Base-by-base conservation (phyloP, 2,888 invertebrate species). In the Tillus elongatus region DNA sequence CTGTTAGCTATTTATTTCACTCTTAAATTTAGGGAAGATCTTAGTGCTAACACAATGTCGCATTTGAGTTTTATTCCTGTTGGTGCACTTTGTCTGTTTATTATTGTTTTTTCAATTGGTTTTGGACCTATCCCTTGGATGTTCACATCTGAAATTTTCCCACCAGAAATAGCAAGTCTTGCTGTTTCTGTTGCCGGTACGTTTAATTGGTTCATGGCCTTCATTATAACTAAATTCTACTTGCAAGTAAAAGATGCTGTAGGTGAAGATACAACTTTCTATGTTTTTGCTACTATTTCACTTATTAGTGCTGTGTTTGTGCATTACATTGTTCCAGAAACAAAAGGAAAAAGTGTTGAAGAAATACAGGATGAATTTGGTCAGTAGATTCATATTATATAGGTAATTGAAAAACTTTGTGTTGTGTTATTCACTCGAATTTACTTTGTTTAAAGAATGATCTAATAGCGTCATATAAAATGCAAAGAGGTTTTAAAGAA, bases 111-210 rank as follows among this genome's bases (percentile, higher is more conserved):
- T 66, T 85, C 87, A 0, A 56, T 88, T 32, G 90, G 90, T 32
- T 82, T 80, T 52, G 91, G 91, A 0, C 91, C 91, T 0, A 84
- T 91, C 30, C 90, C 90, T 0, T 87, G 86, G 86, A 74, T 89
- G 71, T 82, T 86, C 71, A 71, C 82, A 60, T 77, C 88, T 2
- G 91, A 91, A 61, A 68, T 91, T 8, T 83, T 91, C 60, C 74
- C 85, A 32, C 71, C 81, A 2, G 80, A 86, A 51, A 82, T 88
- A 40, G 86, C 86, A 57, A 81, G 78, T 2, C 71, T 82, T 35
- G 82, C 82, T 13, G 75, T 79, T 12, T 83, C 87, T 1, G 75
- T 85, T 13, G 84, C 86, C 1, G 84, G 86, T 13, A 75, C 87
- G 1, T 73, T 84, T 34, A 90, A 88, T 60, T 89, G 89, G 88